phyloP scores from a whole-genome alignment of 2,113 vertebrate genomes.

The Brienomyrus brachyistius region DNA sequence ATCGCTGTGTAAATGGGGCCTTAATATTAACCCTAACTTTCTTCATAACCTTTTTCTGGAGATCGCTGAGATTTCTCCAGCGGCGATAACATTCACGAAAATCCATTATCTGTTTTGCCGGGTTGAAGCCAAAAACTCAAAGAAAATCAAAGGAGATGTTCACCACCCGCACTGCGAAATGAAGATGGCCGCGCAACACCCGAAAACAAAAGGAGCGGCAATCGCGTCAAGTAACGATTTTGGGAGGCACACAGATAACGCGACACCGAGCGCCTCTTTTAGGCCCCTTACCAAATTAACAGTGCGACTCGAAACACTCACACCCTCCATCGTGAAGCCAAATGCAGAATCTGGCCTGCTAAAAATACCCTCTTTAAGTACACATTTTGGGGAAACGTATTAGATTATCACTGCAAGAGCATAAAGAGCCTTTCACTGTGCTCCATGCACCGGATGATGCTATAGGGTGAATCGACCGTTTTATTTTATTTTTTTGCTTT shows the following conservation, averaged over 20 bases:
- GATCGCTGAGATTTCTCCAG: background rate
- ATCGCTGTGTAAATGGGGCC: constrained; percentile 39
- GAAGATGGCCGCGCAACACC: background rate
- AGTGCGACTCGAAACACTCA: constrained; percentile 11
- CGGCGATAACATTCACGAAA: background rate
- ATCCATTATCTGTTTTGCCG: background rate
- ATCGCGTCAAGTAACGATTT: background rate
- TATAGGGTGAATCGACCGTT: constrained; percentile 64
- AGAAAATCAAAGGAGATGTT: background rate
- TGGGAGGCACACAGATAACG: background rate
- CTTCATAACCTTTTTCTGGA: background rate
- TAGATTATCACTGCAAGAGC: constrained; percentile 58
- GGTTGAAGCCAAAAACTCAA: background rate
- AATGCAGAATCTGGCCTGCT: constrained; percentile 42
- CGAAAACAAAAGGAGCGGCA: background rate
- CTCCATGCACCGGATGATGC: constrained; percentile 46
- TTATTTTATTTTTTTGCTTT: constrained; percentile 55
- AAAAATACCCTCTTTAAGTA: constrained; percentile 46
- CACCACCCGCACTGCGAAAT: background rate
- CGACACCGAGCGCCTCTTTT: background rate
- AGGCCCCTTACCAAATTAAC: constrained; percentile 7
- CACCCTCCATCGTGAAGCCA: constrained; percentile 37
- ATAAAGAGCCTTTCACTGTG: constrained; percentile 63
- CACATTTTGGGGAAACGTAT: constrained; percentile 28
- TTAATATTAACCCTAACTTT: background rate